Evolutionary conservation across 2,888 invertebrate species (phyloP), one percentile per base, ranked within the genome.

Genomic region (Celastrina argiolus): DNA sequence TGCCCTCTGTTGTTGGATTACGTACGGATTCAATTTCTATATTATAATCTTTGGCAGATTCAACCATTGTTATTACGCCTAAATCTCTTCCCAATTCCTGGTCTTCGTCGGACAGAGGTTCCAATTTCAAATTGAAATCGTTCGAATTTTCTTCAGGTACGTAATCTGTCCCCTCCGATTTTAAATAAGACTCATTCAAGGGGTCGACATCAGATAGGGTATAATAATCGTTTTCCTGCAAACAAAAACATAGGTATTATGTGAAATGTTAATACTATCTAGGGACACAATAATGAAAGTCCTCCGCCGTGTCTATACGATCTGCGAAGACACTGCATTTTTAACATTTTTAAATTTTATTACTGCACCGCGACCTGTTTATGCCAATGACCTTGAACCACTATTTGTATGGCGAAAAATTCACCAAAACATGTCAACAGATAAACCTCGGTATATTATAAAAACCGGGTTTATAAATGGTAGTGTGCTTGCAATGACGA

Each of bases 111-210:
- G 51, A 56, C 45, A 39, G 26, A 12, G 28, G 51, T 45, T 66
- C 63, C 6, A n/a, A 18, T 66, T 66, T 66, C 6, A 66, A 16
- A 51, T 56, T 51, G 22, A 51, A 26, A 51, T 63, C 34, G 6
- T 36, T 63, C 10, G 61, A 61, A 1, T 31, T 22, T 18, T 66
- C 59, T 42, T 45, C 34, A 7, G 61, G 28, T 36, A 34, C 12
- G 16, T 10, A 16, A 51, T 22, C 36, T 10, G 28, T 39, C 26
- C 22, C 26, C 12, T 26, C 16, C 28, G 10, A 18, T 22, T 18
- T 61, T 18, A 22, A 7, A 12, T 36, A 8, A 1, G 61, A 18
- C 14, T 39, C 61, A 14, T 36, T 36, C 8, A 61, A 12, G n/a
- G 59, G 3, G 61, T 18, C 14, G 31, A 14, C 2, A n/a, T 61